These are phyloP conservation scores for Spea multiplicata DNA, from an alignment of 2,113 vertebrate species.

Conservation along the genomic window DNA sequence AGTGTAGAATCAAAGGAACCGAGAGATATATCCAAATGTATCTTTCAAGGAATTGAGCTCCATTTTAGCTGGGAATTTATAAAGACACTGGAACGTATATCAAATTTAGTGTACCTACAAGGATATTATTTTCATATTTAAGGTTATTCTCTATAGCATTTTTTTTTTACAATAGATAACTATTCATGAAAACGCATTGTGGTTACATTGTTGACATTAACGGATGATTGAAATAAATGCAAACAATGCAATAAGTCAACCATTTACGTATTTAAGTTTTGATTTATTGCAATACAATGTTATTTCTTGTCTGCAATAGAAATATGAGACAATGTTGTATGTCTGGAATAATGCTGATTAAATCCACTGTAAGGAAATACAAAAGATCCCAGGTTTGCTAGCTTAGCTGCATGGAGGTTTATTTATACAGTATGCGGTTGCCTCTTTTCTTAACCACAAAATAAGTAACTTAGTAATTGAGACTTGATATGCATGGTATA, in stretches of 20 bases:
- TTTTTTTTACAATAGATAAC: background rate
- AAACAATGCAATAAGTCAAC: conserved; percentile 2
- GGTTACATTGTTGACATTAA: conserved; percentile 4
- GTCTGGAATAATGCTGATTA: background rate
- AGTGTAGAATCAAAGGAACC: background rate
- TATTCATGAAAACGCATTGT: background rate
- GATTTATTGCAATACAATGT: background rate
- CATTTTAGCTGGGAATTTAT: background rate
- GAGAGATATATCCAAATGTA: background rate
- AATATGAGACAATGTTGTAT: background rate
- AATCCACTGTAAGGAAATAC: no score
- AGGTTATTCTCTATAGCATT: background rate
- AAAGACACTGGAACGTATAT: conserved; percentile 5
- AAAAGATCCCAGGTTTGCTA: no score
- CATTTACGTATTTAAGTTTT: background rate
- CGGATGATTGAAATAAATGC: background rate
- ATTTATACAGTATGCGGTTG: no score
- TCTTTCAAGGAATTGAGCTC: background rate
- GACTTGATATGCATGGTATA: no score
- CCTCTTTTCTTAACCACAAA: no score
- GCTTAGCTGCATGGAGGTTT: no score
- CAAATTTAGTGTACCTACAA: conserved; percentile 6
- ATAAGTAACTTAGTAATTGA: no score
- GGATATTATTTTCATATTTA: background rate
- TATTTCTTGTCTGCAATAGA: background rate